Percentiles rank a stretch among this genome's conserved stretches.
Evolutionary conservation across 2,888 invertebrate species (phyloP).

Genomic region (Trissoscelio sp.): DNA sequence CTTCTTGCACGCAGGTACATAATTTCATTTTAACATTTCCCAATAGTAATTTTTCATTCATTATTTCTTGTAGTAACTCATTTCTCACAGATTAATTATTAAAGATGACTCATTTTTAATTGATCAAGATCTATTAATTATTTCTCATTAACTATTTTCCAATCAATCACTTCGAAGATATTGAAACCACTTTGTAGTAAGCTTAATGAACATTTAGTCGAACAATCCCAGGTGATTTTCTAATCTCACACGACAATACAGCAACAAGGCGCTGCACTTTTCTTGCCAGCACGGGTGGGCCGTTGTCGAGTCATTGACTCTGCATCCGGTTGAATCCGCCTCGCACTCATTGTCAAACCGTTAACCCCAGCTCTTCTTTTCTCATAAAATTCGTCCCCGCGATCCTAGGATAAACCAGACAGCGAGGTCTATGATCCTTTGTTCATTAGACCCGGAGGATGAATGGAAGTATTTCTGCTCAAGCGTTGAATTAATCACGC

Average conservation of each 20-base stretch:
- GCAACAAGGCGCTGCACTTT: conserved; percentile 65
- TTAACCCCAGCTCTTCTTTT: conserved; percentile 63
- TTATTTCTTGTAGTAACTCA: no score
- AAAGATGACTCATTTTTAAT: no score
- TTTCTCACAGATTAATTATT: no score
- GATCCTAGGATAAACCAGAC: conserved; percentile 54
- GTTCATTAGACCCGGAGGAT: conserved; percentile 70
- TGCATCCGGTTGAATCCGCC: conserved; percentile 78
- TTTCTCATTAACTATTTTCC: background rate
- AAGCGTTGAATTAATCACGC: conserved; percentile 75
- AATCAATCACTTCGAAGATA: background rate
- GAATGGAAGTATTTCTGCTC: conserved; percentile 75
- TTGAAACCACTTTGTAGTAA: no score
- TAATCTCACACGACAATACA: conserved; percentile 56
- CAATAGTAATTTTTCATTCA: no score
- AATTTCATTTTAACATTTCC: no score
- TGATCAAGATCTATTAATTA: no score
- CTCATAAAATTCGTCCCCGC: conserved; percentile 54
- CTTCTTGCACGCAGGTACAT: no score
- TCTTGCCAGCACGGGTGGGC: conserved; percentile 71
- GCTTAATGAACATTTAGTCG: background rate
- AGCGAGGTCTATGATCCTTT: conserved; percentile 59
- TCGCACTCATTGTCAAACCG: conserved; percentile 74
- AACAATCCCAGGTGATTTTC: conserved; percentile 23
- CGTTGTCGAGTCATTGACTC: conserved; percentile 79